Conservation (phyloP, 1,140 invertebrate species). For the Pachypeltis micranthus region DNA sequence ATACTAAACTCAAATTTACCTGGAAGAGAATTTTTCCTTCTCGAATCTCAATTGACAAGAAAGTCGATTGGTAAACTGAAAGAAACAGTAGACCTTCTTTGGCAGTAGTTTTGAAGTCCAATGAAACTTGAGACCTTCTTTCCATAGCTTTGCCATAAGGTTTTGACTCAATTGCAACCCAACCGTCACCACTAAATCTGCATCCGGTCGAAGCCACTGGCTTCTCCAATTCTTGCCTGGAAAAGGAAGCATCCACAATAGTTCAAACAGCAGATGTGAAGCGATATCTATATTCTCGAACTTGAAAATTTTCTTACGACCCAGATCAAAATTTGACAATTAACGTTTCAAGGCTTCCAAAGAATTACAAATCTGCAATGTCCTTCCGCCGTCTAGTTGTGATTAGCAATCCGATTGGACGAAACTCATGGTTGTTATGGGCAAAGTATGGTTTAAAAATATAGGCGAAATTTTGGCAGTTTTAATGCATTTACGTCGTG, state of each 20-base stretch:
- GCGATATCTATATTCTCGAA: too few species aligned
- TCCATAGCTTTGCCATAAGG: conserved; percentile 38
- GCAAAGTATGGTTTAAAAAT: too few species aligned
- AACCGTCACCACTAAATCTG: conserved; percentile 78
- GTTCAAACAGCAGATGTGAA: too few species aligned
- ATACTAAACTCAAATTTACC: conserved; percentile 36
- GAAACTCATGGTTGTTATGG: too few species aligned
- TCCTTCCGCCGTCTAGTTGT: too few species aligned
- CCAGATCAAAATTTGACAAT: too few species aligned
- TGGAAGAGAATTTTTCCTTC: conserved; percentile 61
- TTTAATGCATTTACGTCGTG: too few species aligned
- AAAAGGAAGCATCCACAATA: background rate
- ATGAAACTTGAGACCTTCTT: conserved; percentile 44
- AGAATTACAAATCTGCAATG: too few species aligned
- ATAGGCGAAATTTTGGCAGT: too few species aligned
- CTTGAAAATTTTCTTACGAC: too few species aligned
- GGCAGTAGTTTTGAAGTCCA: conserved; percentile 77
- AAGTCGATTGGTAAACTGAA: conserved; percentile 59
- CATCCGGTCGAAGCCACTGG: conserved; percentile 47
- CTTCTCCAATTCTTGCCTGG: conserved; percentile 6
- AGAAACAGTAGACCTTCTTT: conserved; percentile 79
- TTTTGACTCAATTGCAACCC: conserved; percentile 51
- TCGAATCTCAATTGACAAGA: conserved; percentile 71
- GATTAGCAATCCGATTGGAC: too few species aligned
- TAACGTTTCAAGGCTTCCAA: too few species aligned